Base-by-base conservation (phyloP, 2,797 vertebrate genomes). In the Tapirus indicus region DNA sequence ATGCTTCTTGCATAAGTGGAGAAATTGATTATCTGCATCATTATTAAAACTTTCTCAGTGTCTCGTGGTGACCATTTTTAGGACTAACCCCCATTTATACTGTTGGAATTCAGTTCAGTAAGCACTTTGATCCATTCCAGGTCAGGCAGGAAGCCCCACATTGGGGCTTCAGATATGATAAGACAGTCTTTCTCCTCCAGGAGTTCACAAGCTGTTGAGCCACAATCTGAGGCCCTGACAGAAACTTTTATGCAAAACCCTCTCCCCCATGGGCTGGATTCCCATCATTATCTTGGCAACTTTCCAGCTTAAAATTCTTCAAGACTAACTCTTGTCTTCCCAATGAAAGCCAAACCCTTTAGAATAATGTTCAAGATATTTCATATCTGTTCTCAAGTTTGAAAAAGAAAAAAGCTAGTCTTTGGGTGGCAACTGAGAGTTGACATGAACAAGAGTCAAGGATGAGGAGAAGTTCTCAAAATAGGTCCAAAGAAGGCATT, bases 281-380 rank as follows among this genome's bases (percentile, higher is more conserved):
- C 58, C 12, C 47, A 10, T 64, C 32, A 58, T 83, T 54, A 54
- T 62, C 38, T 64, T 18, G 18, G 11, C 20, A 2, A n/a, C 72
- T 88, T 41, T 92, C 10, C 23, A 97, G 77, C 17, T 75, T 85
- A 74, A 52, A 66, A 41, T 79, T 96, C 74, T 62, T 60, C 18
- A n/a, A 29, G 32, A 82, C 10, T 49, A n/a, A 9, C 20, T 80
- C 64, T 60, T 89, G 4, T 12, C 11, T 74, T 92, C 20, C 66
- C 9, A n/a, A 69, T 77, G 62, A 64, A 91, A 93, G 7, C 1
- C 17, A 85, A 92, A 83, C 1, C 17, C 14, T 94, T 56, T 88
- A 14, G 5, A 74, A 38, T 32, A 91, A 58, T 11, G 29, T 17
- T 68, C 21, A 85, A 58, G n/a, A 17, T 2, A 11, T 41, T 88